These are phyloP conservation scores for Nymphicus hollandicus DNA, from an alignment of 2,113 vertebrate genomes.

Conservation along the genomic window DNA sequence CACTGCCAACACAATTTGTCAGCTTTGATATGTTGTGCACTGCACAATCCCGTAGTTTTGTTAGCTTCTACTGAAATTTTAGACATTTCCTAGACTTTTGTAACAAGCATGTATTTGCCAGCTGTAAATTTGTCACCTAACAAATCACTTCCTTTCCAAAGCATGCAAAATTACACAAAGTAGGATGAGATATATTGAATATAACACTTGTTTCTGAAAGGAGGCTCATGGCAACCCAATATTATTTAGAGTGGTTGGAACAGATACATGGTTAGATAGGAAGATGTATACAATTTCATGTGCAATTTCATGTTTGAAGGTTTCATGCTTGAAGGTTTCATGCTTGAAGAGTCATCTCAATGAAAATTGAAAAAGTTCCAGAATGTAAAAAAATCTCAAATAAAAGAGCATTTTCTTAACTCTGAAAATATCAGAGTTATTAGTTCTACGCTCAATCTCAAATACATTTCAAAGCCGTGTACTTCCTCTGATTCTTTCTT, in stretches of 20 bases:
- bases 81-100: background rate
- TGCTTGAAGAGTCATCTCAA: background rate
- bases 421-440: background rate
- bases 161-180: background rate
- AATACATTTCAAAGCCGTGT: background rate
- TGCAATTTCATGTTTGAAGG: background rate
- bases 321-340: background rate
- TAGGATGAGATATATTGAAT: background rate
- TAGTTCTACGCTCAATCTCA: background rate
- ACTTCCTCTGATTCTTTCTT: background rate
- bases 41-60: background rate
- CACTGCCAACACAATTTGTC: background rate
- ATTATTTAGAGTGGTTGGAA: background rate
- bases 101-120: background rate
- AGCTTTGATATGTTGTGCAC: background rate
- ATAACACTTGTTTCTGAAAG: background rate
- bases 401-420: background rate
- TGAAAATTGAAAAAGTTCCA: background rate
- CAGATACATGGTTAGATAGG: background rate
- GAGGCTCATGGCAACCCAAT: background rate
- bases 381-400: background rate
- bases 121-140: background rate
- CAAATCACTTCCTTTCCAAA: background rate
- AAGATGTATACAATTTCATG: background rate
- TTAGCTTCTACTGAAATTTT: background rate